Evolutionary conservation across 2,888 invertebrate genomes (phyloP), one percentile per base, ranked within the genome.

Genomic region (Arctia plantaginis): DNA sequence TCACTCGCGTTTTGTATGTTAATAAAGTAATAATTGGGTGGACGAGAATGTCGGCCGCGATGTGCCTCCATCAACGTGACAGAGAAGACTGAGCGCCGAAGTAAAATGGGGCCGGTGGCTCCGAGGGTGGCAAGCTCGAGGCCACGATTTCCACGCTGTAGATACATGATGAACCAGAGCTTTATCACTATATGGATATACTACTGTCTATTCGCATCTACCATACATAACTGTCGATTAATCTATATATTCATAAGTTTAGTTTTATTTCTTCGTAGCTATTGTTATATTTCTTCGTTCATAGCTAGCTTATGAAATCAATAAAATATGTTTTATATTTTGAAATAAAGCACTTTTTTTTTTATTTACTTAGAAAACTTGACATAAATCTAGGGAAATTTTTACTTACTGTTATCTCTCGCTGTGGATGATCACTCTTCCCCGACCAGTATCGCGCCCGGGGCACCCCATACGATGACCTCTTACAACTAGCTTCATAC

Each of bases 381-480:
- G 77, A 76, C 80, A 71, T 33, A 7, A 72, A 78, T 82, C 81
- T 59, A 7, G 76, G 90, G 87, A 85, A 89, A 84, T 79, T 86
- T 72, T 71, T 30, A 55, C 33, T 62, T 39, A n/a, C 82, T 86
- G 90, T 87, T 85, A 90, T 88, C 90, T 85, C 89, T 84, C 74
- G 82, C 79, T 80, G 88, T 91, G 90, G 92, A 92, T 93, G 93
- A 93, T 93, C 92, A 90, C 91, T 93, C 91, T 91, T 93, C 91
- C 85, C 93, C 91, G 85, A 91, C 91, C 90, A 89, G 89, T 90
- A 91, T 90, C 89, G 90, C 87, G 90, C 92, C 92, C 91, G 90
- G 90, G 93, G 92, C 91, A 92, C 91, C 93, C 92, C 90, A 92
- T 91, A 92, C 92, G 90, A 88, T 89, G 87, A 87, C 89, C 89